Conservation (phyloP, 2,797 vertebrate genomes). For the Zenarchopterus dispar region DNA sequence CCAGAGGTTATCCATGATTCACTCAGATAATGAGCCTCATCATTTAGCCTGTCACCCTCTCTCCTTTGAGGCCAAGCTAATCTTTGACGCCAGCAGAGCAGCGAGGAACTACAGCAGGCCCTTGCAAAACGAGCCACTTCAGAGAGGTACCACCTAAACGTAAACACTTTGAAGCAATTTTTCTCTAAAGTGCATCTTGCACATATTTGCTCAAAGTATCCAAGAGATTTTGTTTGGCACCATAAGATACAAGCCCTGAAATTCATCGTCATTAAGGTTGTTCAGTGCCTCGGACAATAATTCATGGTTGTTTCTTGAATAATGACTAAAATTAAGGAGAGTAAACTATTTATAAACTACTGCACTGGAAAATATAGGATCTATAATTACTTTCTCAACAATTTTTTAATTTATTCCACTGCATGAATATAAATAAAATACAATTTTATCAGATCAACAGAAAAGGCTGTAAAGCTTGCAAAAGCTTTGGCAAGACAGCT, state of each 20-base stretch:
- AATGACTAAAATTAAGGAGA: conserved; percentile 9
- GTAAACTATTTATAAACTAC: not conserved
- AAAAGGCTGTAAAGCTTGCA: conserved; percentile 14
- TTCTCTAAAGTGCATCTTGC: conserved; percentile 17
- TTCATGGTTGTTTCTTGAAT: conserved; percentile 44
- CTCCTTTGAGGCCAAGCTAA: conserved; percentile 58
- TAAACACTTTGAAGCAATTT: conserved; percentile 10
- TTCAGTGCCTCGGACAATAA: not conserved
- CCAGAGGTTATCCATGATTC: conserved; percentile 74
- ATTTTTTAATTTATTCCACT: not conserved
- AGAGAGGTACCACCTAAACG: conserved; percentile 17
- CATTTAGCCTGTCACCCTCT: conserved; percentile 71
- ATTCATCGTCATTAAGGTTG: no score
- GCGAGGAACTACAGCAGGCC: conserved; percentile 44
- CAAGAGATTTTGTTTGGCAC: conserved; percentile 1
- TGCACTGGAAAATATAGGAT: not conserved
- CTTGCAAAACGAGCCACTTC: conserved; percentile 28
- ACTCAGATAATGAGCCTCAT: conserved; percentile 74
- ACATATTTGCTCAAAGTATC: conserved; percentile 24
- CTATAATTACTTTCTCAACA: not conserved
- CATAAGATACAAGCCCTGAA: no score
- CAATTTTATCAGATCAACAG: not conserved
- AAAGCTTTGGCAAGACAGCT: conserved; percentile 5
- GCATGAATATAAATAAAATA: conserved; percentile 6
- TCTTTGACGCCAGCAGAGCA: conserved; percentile 53